Evolutionary conservation across 2,113 vertebrate genomes (phyloP).

Genomic region (Cyanoramphus novaezelandiae): DNA sequence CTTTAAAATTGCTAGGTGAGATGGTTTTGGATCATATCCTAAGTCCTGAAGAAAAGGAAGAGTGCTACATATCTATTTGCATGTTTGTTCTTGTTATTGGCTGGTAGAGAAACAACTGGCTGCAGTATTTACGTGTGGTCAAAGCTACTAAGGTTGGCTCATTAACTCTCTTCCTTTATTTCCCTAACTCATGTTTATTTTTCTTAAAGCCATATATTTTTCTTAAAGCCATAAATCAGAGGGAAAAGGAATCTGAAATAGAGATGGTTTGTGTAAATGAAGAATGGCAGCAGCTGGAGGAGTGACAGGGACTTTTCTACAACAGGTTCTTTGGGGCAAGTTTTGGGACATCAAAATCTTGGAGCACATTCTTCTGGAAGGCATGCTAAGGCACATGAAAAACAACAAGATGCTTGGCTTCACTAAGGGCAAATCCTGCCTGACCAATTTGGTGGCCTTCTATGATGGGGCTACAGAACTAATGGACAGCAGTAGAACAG

Average conservation of each 20-base stretch:
- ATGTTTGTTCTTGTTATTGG: conserved; percentile 9
- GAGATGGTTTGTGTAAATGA: not conserved
- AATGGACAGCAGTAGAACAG: no score
- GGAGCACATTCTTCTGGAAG: no score
- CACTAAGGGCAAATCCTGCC: no score
- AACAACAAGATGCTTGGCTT: no score
- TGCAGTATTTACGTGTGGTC: conserved; percentile 35
- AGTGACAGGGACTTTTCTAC: not conserved
- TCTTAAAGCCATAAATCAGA: conserved; percentile 24
- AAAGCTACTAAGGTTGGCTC: not conserved
- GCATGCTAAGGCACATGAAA: no score
- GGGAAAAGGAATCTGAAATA: not conserved
- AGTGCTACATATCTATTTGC: not conserved
- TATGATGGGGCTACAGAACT: no score
- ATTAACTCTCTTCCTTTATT: conserved; percentile 28
- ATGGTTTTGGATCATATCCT: not conserved
- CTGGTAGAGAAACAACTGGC: not conserved
- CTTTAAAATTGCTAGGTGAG: not conserved
- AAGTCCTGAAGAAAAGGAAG: conserved; percentile 1
- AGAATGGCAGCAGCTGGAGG: not conserved
- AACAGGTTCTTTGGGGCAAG: not conserved
- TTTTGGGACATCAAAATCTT: not conserved
- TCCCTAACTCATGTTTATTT: conserved; percentile 22
- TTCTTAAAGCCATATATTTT: conserved; percentile 33
- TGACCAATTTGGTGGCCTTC: no score